Evolutionary conservation across 2,888 invertebrate species (phyloP).

Genomic region (Monoplex corrugatus): DNA sequence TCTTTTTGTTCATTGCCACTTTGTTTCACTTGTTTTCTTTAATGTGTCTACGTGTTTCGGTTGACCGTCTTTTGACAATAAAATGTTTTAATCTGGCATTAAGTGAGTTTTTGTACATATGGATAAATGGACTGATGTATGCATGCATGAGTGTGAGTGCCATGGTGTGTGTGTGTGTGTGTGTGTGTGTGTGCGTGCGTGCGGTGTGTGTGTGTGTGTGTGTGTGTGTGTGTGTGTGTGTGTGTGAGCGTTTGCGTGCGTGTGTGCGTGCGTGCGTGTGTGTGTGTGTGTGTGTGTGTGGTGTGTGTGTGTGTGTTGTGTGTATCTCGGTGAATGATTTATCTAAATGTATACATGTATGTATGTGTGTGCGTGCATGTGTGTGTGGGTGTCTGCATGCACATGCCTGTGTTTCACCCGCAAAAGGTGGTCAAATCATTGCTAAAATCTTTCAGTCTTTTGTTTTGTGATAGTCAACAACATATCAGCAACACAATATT

Average conservation of each 20-base stretch:
- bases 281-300: background rate
- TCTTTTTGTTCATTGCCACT: too few species aligned
- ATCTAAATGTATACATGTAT: background rate
- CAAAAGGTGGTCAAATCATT: too few species aligned
- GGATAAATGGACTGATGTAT: background rate
- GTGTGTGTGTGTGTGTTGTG: background rate
- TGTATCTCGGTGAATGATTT: background rate
- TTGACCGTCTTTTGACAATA: background rate
- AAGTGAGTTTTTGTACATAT: too few species aligned
- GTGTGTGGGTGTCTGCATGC: background rate
- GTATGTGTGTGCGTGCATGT: background rate
- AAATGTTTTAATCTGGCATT: background rate
- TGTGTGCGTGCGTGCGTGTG: background rate
- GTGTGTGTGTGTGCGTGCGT: background rate
- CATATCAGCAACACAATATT: too few species aligned
- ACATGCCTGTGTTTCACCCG: background rate
- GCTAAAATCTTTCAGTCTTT: too few species aligned
- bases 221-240: conserved; percentile 13
- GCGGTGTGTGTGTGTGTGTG: background rate
- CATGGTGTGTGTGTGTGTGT: background rate
- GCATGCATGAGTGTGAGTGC: background rate
- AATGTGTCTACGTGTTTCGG: too few species aligned
- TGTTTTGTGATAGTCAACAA: too few species aligned
- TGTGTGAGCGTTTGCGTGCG: background rate
- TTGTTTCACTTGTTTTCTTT: too few species aligned